Evolutionary conservation across 2,888 invertebrate species (phyloP).

Genomic region (Lochmaea crataegi): DNA sequence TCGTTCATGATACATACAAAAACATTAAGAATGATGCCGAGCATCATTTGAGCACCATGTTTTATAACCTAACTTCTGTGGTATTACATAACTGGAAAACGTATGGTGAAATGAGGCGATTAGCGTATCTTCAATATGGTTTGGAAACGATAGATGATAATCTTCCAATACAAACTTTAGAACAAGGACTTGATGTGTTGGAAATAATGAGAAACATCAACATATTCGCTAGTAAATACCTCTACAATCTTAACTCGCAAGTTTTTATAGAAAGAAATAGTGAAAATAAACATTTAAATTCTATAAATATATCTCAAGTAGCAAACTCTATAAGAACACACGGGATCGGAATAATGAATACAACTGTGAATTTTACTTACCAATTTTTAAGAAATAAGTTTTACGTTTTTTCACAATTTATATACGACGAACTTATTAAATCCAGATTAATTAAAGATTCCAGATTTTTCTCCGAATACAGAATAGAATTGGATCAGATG

Average conservation of each 20-base stretch:
- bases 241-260: constrained; percentile 96
- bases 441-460: constrained; percentile 91
- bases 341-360: constrained; percentile 86
- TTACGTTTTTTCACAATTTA: constrained; percentile 94
- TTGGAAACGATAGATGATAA: constrained; percentile 89
- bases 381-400: constrained; percentile 95
- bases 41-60: constrained; percentile 92
- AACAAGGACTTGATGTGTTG: constrained; percentile 96
- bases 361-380: constrained; percentile 84
- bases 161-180: constrained; percentile 94
- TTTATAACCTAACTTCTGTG: constrained; percentile 97
- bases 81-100: constrained; percentile 98
- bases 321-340: constrained; percentile 97
- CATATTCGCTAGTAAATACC: constrained; percentile 91
- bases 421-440: constrained; percentile 98
- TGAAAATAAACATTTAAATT: constrained; percentile 93
- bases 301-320: constrained; percentile 94
- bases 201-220: constrained; percentile 98
- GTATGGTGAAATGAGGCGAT: constrained; percentile 94
- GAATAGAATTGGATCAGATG: constrained; percentile 73
- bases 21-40: constrained; percentile 72
- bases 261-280: constrained; percentile 93
- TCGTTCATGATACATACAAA: constrained; percentile 61
- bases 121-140: constrained; percentile 87
- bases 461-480: constrained; percentile 82